A percentile compares a stretch with the other conserved stretches of the same genome.
These are phyloP conservation scores for Eudasyphora cyanicolor DNA, from an alignment of 2,888 invertebrate genomes.

Conservation along the genomic window DNA sequence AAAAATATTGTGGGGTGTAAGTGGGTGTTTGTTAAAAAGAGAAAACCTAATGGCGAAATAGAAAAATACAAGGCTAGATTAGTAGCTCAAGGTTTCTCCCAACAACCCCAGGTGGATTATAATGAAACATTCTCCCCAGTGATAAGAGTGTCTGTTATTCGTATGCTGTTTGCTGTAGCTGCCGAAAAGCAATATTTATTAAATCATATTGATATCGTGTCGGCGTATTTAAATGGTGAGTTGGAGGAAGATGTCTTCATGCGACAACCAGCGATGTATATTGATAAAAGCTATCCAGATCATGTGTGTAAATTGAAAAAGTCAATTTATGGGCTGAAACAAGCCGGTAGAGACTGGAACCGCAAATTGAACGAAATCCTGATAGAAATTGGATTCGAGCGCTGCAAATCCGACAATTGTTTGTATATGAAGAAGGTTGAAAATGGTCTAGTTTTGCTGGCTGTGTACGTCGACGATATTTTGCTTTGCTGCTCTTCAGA, in stretches of 20 bases:
- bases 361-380: neutral
- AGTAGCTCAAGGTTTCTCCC: no score
- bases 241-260: no score
- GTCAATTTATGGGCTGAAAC: neutral
- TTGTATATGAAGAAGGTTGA: slow-evolving; percentile 38
- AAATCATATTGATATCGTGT: no score
- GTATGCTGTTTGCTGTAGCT: neutral
- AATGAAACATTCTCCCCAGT: neutral
- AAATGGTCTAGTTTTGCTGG: slow-evolving; percentile 7
- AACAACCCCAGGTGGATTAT: no score
- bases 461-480: slow-evolving; percentile 47
- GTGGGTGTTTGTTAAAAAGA: no score
- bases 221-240: no score
- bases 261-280: no score
- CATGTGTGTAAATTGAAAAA: neutral
- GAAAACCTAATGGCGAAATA: no score
- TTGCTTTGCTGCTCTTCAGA: slow-evolving; percentile 29
- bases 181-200: no score
- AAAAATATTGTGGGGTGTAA: no score
- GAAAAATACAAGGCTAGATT: no score
- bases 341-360: neutral
- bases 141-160: neutral
- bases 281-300: neutral
- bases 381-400: neutral
- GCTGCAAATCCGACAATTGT: slow-evolving; percentile 52